phyloP scores from a whole-genome alignment of 2,797 vertebrate species.

The Crax fasciolata region DNA sequence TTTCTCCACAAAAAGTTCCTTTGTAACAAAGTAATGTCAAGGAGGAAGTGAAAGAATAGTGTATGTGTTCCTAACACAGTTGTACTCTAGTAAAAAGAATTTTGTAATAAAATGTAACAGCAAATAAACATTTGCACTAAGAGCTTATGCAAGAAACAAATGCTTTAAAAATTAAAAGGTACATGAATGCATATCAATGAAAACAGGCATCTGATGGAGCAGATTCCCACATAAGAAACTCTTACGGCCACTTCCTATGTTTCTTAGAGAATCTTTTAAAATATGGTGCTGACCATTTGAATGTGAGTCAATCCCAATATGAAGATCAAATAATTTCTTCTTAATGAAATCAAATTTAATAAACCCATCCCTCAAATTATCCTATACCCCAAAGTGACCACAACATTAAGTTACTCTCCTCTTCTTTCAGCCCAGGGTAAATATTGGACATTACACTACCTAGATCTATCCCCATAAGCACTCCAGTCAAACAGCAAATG shows the following conservation, averaged over 20 bases:
- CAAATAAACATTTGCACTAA: not conserved
- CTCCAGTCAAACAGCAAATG: conserved; percentile 8
- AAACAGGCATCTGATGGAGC: not conserved
- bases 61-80: not conserved
- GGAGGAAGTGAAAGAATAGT: not conserved
- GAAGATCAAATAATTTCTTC: not conserved
- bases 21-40: not conserved
- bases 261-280: not conserved
- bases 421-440: not conserved
- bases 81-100: not conserved
- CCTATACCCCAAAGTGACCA: not conserved
- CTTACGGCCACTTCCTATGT: fast-evolving
- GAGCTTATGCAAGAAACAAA: not conserved
- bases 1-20: conserved; percentile 38
- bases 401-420: not conserved
- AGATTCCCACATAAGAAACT: not conserved
- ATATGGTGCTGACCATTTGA: not conserved
- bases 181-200: not conserved
- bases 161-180: not conserved
- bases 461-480: not conserved
- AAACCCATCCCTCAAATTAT: not conserved
- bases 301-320: not conserved
- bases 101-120: not conserved
- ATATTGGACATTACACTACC: not conserved
- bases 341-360: not conserved